Evolutionary conservation across 1,140 invertebrate species (phyloP).

Genomic region (Anastrepha ludens): DNA sequence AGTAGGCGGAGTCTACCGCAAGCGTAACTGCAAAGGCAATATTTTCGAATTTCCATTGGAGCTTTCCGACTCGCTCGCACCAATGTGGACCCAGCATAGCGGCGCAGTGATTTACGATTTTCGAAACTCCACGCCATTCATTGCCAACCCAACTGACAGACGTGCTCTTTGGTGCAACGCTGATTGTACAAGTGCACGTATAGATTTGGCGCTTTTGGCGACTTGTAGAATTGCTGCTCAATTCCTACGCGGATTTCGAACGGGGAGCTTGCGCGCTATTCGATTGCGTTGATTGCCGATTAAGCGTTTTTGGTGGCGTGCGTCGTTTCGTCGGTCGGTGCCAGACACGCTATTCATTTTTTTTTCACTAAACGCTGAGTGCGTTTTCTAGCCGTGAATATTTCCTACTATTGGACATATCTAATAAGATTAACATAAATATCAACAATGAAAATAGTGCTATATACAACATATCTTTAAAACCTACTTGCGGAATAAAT

Average conservation of each 20-base stretch:
- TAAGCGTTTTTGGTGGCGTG: not conserved
- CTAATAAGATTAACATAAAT: too few relatives aligned
- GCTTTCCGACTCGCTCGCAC: conserved; percentile 19
- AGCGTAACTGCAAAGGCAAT: conserved; percentile 41
- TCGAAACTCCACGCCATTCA: conserved; percentile 62
- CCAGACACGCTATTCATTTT: not conserved
- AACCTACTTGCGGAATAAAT: too few relatives aligned
- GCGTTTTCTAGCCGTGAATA: not conserved
- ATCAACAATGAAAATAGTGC: too few relatives aligned
- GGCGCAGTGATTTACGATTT: conserved; percentile 67
- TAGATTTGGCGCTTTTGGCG: conserved; percentile 16
- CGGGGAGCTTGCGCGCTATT: conserved; percentile 11
- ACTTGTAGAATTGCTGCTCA: conserved; percentile 36
- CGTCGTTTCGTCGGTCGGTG: not conserved
- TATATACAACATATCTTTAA: too few relatives aligned
- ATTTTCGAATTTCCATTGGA: not conserved
- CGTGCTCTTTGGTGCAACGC: not conserved
- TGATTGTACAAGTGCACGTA: conserved; percentile 8
- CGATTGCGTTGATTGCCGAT: not conserved
- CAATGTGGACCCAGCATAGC: conserved; percentile 1
- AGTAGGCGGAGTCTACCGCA: conserved; percentile 62
- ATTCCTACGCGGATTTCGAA: conserved; percentile 52
- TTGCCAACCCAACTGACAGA: not conserved
- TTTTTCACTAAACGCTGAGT: not conserved
- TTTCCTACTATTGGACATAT: too few relatives aligned